Percentiles rank a stretch among this genome's conserved stretches.
phyloP scores from a whole-genome alignment of 2,113 vertebrate genomes.

The Syngnathus scovelli region DNA sequence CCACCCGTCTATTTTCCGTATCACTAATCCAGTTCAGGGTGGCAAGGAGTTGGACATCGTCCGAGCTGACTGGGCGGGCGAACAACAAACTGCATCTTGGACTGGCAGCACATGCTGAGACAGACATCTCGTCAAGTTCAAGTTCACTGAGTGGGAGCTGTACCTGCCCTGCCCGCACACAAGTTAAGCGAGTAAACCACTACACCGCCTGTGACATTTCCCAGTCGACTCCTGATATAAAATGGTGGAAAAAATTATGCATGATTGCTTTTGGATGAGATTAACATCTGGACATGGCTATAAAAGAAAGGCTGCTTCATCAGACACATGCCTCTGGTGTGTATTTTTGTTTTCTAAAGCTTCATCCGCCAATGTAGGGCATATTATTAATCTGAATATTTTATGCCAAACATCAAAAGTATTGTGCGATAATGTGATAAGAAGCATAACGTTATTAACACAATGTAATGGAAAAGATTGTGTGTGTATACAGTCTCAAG shows the following conservation, averaged over 20 bases:
- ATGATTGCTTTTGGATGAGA: conserved; percentile 31
- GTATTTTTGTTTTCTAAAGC: conserved; percentile 2
- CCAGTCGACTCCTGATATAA: not conserved
- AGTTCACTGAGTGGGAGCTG: not conserved
- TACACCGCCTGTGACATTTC: not conserved
- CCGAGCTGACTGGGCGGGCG: not conserved
- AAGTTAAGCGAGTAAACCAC: not conserved
- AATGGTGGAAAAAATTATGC: conserved; percentile 8
- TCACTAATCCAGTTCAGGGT: not conserved
- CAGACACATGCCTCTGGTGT: conserved; percentile 34
- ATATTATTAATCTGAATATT: conserved; percentile 54
- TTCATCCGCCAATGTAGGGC: conserved; percentile 45
- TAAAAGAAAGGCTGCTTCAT: conserved; percentile 23
- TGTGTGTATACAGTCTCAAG: conserved; percentile 11
- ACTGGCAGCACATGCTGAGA: not conserved
- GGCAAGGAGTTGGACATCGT: not conserved
- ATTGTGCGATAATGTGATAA: conserved; percentile 43
- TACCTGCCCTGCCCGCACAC: not conserved
- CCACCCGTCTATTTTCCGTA: conserved; percentile 1
- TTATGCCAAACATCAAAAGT: conserved; percentile 43
- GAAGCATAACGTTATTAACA: conserved; percentile 37
- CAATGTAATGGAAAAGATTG: not conserved
- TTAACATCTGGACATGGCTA: conserved; percentile 38
- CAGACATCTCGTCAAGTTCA: not conserved
- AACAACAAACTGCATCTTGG: not conserved